Evolutionary conservation across 2,888 invertebrate genomes (phyloP), one percentile per base, ranked within the genome.

Genomic region (Xylocampa areola): DNA sequence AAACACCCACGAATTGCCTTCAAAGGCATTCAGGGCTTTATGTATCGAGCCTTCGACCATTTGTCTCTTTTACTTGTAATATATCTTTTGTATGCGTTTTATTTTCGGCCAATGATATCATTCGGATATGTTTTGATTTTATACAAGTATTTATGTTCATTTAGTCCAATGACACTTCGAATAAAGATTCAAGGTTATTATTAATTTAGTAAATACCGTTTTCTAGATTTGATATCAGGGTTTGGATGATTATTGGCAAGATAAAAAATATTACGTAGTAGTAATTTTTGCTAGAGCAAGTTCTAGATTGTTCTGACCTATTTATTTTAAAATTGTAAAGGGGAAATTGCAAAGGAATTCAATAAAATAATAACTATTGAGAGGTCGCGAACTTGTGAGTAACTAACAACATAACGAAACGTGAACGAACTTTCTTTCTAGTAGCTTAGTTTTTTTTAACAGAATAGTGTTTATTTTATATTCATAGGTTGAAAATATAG

Each of bases 71-170:
- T 0, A 23, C 5, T 25, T 23, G 41, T 11, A 36, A 48, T 35
- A n/a, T 33, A 6, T 44, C 19, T 29, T 6, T 32, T 43, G 16
- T 5, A n/a, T 23, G 25, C 5, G 8, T 21, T 49, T 35, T 32
- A 49, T 54, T 55, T 41, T 30, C 36, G 32, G 14, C 43, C 30
- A 30, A 35, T 66, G 69, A 66, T 55, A 37, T 63, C 64, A 66
- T 33, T 0, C 5, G 3, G 7, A 30, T 19, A 30, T 35, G 6
- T 41, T 33, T 27, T 30, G 30, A 41, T 33, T 8, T 1, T 23
- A 48, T 37, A 51, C n/a, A 50, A 58, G 33, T 23, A 10, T 44
- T 43, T 53, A 17, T 40, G 0, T 0, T 21, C 1, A 0, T 41
- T 17, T 23, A 30, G 10, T 23, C 6, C n/a, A 32, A 21, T 21